phyloP scores from a whole-genome alignment of 2,888 invertebrate genomes.

The Hipparchia sbordonii region DNA sequence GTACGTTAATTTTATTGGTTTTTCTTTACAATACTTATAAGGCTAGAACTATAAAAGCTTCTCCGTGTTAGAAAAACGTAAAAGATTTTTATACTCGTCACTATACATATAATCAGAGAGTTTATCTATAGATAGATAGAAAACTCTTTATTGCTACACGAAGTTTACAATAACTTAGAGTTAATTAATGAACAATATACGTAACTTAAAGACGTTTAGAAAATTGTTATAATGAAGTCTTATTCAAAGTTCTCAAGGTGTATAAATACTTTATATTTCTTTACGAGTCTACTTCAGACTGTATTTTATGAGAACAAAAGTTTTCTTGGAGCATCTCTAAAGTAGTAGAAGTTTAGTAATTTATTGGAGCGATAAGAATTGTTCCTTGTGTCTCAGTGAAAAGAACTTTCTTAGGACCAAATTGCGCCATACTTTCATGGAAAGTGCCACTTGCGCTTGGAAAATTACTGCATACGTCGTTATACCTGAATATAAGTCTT shows the following conservation, averaged over 20 bases:
- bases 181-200: no score
- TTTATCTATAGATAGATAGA: background rate
- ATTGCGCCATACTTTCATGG: background rate
- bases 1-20: no score
- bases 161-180: no score
- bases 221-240: conserved; percentile 13
- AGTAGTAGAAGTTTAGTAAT: conserved; percentile 31
- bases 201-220: background rate
- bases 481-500: background rate
- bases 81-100: conserved; percentile 1
- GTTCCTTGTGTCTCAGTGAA: conserved; percentile 9
- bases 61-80: background rate
- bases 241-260: conserved; percentile 19
- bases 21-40: background rate
- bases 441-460: background rate
- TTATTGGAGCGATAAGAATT: conserved; percentile 28
- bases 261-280: conserved; percentile 20
- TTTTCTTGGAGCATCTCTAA: conserved; percentile 4
- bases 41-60: background rate
- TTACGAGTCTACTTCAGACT: conserved; percentile 22
- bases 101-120: background rate
- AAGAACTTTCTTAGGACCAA: background rate
- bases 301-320: conserved; percentile 25
- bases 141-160: no score
- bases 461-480: background rate